These are phyloP conservation scores for Oligia fasciuncula DNA, from an alignment of 2,888 invertebrate species.

Conservation along the genomic window DNA sequence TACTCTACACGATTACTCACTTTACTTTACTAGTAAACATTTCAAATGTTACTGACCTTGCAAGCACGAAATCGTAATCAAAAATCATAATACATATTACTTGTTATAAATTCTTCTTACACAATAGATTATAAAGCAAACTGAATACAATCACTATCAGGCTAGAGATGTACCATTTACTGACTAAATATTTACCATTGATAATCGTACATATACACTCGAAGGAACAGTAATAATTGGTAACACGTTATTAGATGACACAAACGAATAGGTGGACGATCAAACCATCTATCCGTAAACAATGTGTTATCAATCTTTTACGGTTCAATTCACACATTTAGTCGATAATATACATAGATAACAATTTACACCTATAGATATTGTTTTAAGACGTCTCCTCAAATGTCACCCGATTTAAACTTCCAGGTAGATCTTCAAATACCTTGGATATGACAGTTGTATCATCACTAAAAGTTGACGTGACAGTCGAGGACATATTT, in stretches of 20 bases:
- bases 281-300: constrained; percentile 44
- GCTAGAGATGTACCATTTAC: constrained; percentile 11
- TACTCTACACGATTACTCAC: constrained; percentile 67
- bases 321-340: constrained; percentile 29
- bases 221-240: constrained; percentile 23
- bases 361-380: constrained; percentile 30
- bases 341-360: constrained; percentile 25
- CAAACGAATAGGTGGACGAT: constrained; percentile 47
- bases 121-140: constrained; percentile 12
- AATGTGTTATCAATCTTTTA: constrained; percentile 20
- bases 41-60: constrained; percentile 64
- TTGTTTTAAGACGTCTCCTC: constrained; percentile 20
- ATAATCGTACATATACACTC: constrained; percentile 19
- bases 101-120: background rate
- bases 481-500: background rate
- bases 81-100: background rate
- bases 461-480: background rate
- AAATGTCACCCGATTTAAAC: background rate
- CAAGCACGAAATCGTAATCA: constrained; percentile 60
- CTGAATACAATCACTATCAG: constrained; percentile 19
- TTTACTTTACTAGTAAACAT: constrained; percentile 59
- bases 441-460: background rate
- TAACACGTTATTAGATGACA: constrained; percentile 35
- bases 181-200: constrained; percentile 28
- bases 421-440: background rate